These are phyloP conservation scores for Oryzias javanicus DNA, from an alignment of 2,113 vertebrate species.

Conservation along the genomic window DNA sequence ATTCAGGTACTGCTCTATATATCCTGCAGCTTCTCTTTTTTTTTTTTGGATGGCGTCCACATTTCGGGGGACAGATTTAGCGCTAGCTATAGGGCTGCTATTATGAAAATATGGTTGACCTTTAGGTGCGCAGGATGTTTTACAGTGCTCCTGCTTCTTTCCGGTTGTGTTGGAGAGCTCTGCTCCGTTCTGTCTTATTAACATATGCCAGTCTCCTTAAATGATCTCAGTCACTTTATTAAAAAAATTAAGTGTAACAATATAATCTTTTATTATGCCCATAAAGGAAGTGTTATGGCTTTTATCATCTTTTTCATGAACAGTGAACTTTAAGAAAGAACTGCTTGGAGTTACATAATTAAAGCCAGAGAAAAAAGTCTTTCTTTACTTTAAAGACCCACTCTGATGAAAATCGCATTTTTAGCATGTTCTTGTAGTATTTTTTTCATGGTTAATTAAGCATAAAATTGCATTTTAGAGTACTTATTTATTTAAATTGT, in stretches of 20 bases:
- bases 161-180: constrained; percentile 56
- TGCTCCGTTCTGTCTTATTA: constrained; percentile 70
- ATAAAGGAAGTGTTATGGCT: constrained; percentile 85
- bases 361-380: constrained; percentile 64
- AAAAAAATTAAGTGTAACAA: constrained; percentile 91
- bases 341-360: constrained; percentile 80
- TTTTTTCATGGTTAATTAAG: no score
- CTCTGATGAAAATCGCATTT: no score
- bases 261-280: constrained; percentile 87
- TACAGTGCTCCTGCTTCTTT: constrained; percentile 43
- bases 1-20: constrained; percentile 41
- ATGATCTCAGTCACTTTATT: constrained; percentile 90
- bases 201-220: constrained; percentile 90
- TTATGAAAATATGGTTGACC: constrained; percentile 79
- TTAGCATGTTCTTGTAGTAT: no score
- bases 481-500: no score
- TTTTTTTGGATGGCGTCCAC: constrained; percentile 37
- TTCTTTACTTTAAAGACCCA: no score
- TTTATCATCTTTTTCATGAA: constrained; percentile 85
- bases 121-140: constrained; percentile 62
- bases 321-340: constrained; percentile 88
- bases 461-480: no score
- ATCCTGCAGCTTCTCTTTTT: constrained; percentile 10
- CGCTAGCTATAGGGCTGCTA: constrained; percentile 63
- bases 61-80: constrained; percentile 68